Percentiles rank a stretch among this genome's conserved stretches.
Evolutionary conservation across 2,113 vertebrate species (phyloP).

Genomic region (Chionis minor): DNA sequence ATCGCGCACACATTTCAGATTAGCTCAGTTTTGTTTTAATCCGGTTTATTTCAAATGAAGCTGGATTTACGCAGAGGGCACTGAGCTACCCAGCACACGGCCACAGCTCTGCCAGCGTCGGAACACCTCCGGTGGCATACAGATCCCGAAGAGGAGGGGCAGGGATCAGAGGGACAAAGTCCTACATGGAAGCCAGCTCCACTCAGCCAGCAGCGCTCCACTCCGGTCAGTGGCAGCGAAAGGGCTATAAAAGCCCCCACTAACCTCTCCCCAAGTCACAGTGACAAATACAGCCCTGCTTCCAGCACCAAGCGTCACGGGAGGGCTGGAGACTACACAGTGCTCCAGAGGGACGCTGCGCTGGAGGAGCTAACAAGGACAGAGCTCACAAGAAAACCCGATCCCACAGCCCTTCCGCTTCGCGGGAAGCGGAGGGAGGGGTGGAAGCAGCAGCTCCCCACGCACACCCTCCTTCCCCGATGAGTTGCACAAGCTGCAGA

Average conservation of each 20-base stretch:
- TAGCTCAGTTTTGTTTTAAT: neutral
- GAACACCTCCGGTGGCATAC: fast-evolving
- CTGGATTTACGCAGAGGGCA: neutral
- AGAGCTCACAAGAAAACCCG: neutral
- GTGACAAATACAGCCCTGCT: neutral
- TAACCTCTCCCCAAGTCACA: neutral
- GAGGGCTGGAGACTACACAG: neutral
- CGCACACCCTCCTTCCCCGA: neutral
- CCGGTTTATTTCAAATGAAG: neutral
- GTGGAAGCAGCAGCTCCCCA: neutral
- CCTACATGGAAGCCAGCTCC: fast-evolving
- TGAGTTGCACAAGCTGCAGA: neutral
- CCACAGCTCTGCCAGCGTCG: neutral
- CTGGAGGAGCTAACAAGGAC: neutral
- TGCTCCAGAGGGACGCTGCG: neutral
- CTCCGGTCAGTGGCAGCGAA: neutral
- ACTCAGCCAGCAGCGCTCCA: neutral
- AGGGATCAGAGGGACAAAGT: fast-evolving
- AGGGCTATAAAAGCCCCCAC: neutral
- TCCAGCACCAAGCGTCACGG: neutral
- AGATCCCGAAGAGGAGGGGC: neutral
- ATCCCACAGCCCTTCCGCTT: neutral
- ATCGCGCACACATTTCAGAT: fast-evolving
- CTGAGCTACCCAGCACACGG: fast-evolving
- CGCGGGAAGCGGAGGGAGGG: fast-evolving